These are phyloP conservation scores for Aphrocallistes beatrix DNA, from an alignment of 37 sponge, comb jelly and placozoan species.

Conservation along the genomic window DNA sequence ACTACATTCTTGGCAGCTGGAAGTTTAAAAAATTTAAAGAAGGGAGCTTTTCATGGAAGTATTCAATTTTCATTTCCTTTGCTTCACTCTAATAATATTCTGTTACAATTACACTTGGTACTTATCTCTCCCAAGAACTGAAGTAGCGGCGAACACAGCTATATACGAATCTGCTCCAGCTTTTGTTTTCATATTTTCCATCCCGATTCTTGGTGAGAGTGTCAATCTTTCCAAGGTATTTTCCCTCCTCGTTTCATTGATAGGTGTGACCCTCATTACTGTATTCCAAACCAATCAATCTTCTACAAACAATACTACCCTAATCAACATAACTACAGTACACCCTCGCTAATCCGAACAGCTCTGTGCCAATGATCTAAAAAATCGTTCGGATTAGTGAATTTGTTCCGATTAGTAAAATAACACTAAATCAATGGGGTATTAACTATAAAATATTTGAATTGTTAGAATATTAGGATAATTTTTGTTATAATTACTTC, in stretches of 20 bases:
- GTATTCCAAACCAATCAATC: not conserved
- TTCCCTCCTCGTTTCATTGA: constrained; percentile 2
- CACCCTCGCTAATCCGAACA: too few relatives aligned
- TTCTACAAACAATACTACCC: not conserved
- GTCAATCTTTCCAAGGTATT: constrained; percentile 55
- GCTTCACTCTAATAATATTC: constrained; percentile 19
- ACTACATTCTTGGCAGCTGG: constrained; percentile 36
- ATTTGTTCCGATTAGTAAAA: too few relatives aligned
- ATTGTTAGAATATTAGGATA: too few relatives aligned
- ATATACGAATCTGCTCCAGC: constrained; percentile 58
- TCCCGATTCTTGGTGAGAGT: constrained; percentile 56
- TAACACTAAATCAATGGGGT: too few relatives aligned
- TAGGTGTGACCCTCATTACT: not conserved
- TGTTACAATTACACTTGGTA: constrained; percentile 36
- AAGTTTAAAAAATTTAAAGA: constrained; percentile 43
- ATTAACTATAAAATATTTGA: too few relatives aligned
- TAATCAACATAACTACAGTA: not conserved
- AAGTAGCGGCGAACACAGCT: constrained; percentile 65
- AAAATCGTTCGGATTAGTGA: too few relatives aligned
- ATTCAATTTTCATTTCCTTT: not conserved
- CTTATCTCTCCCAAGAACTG: constrained; percentile 44
- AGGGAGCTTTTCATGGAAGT: constrained; percentile 35
- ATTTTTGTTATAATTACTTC: too few relatives aligned
- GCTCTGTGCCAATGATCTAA: too few relatives aligned
- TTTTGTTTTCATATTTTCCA: constrained; percentile 50